Conservation (phyloP, 2,797 vertebrate species). For the Labeo calbasu region DNA sequence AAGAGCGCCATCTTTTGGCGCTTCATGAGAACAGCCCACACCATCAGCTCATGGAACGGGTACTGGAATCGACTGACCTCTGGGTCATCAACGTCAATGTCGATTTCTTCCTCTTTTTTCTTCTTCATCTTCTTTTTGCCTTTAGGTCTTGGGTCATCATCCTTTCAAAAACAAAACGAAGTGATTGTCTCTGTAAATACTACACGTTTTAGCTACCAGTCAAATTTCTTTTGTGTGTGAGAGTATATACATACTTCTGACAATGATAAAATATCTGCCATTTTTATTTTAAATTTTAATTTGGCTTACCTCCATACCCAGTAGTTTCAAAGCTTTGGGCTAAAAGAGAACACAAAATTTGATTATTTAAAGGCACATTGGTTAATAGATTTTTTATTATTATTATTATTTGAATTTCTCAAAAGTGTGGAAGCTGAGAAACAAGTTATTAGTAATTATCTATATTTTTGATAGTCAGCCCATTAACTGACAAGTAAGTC, state of each 20-base stretch:
- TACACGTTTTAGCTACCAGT: background rate
- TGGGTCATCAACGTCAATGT: constrained; percentile 92
- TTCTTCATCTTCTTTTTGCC: constrained; percentile 90
- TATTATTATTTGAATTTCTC: background rate
- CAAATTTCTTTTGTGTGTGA: background rate
- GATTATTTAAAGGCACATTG: background rate
- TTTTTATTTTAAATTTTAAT: background rate
- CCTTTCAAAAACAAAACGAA: constrained; percentile 67
- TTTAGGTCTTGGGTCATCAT: constrained; percentile 89
- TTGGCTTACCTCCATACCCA: constrained; percentile 93
- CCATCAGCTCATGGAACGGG: constrained; percentile 95
- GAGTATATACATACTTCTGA: background rate
- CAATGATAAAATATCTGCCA: background rate
- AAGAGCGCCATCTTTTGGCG: constrained; percentile 95
- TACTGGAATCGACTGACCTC: constrained; percentile 92
- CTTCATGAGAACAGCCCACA: constrained; percentile 96
- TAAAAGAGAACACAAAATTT: constrained; percentile 63
- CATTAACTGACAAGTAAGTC: background rate
- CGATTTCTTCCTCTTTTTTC: constrained; percentile 92
- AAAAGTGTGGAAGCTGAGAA: background rate
- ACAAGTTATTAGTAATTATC: background rate
- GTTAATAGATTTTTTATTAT: background rate
- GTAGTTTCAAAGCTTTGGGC: constrained; percentile 96
- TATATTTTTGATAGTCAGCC: background rate
- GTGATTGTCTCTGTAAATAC: background rate